These are phyloP conservation scores for Neodiprion pinetum DNA, from an alignment of 1,140 invertebrate genomes.

Conservation along the genomic window DNA sequence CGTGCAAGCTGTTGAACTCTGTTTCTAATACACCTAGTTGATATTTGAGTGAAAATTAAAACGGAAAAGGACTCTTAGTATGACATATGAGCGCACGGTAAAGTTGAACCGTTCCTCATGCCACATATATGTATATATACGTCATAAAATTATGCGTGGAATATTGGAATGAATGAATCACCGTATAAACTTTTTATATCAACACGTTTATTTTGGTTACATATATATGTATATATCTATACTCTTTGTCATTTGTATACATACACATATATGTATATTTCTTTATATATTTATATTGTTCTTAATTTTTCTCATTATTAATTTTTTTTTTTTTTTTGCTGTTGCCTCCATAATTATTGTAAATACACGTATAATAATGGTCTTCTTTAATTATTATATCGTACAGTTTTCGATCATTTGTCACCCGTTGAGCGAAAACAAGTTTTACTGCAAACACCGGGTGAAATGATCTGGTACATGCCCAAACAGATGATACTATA, in stretches of 20 bases:
- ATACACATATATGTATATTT: slow-evolving; percentile 23
- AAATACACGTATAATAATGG: slow-evolving; percentile 53
- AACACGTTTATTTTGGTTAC: slow-evolving; percentile 58
- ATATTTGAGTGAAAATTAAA: no score
- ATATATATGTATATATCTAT: slow-evolving; percentile 45
- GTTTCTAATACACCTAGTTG: no score
- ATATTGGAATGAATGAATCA: neutral
- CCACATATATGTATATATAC: no score
- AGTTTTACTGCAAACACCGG: no score
- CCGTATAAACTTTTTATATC: slow-evolving; percentile 45
- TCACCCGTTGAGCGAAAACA: neutral
- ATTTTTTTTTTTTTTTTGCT: slow-evolving; percentile 5
- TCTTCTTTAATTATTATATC: slow-evolving; percentile 33
- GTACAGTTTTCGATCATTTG: neutral
- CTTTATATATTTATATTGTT: slow-evolving; percentile 22
- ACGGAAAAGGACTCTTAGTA: no score
- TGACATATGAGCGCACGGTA: no score
- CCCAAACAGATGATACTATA: no score
- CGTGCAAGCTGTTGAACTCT: no score
- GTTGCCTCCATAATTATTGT: slow-evolving; percentile 48
- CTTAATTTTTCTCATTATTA: neutral
- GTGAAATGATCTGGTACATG: no score
- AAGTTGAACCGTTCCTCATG: no score
- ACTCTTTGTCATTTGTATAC: slow-evolving; percentile 24
- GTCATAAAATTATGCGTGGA: neutral